Percentiles rank a stretch among this genome's conserved stretches.
phyloP scores from a whole-genome alignment of 2,113 vertebrate genomes.

The Charadrius vociferus region DNA sequence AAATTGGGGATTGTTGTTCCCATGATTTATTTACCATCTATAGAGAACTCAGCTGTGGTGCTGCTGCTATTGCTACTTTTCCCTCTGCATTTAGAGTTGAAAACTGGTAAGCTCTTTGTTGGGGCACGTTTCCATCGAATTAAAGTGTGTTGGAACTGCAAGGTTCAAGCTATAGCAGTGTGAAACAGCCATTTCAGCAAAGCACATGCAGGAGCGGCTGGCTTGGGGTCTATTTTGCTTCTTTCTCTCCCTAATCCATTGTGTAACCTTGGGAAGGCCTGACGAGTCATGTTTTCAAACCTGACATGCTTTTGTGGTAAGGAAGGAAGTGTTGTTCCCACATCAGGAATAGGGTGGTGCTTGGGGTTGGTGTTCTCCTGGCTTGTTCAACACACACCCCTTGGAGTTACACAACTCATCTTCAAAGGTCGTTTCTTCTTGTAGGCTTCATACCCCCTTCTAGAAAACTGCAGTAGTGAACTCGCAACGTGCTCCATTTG shows the following conservation, averaged over 20 bases:
- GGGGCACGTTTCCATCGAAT: neutral
- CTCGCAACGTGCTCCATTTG: neutral
- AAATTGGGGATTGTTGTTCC: constrained; percentile 77
- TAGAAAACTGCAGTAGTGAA: neutral
- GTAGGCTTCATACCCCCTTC: neutral
- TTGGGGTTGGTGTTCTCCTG: neutral
- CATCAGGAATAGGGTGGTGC: neutral
- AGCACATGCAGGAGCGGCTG: neutral
- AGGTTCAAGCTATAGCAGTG: neutral
- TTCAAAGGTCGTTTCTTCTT: neutral
- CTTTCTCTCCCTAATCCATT: neutral
- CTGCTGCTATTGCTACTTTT: constrained; percentile 36
- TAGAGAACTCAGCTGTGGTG: constrained; percentile 76
- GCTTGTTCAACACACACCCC: neutral
- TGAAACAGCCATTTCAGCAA: neutral
- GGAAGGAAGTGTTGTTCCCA: neutral
- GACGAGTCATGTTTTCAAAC: neutral
- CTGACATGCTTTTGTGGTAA: neutral
- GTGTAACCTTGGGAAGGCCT: neutral
- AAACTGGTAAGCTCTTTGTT: constrained; percentile 47
- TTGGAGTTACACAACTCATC: neutral
- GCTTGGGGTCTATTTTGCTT: neutral
- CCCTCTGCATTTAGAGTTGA: constrained; percentile 19
- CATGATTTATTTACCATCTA: constrained; percentile 76
- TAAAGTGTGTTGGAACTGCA: neutral